Conservation (phyloP, 2,113 vertebrate species). For the Danio rerio region DNA sequence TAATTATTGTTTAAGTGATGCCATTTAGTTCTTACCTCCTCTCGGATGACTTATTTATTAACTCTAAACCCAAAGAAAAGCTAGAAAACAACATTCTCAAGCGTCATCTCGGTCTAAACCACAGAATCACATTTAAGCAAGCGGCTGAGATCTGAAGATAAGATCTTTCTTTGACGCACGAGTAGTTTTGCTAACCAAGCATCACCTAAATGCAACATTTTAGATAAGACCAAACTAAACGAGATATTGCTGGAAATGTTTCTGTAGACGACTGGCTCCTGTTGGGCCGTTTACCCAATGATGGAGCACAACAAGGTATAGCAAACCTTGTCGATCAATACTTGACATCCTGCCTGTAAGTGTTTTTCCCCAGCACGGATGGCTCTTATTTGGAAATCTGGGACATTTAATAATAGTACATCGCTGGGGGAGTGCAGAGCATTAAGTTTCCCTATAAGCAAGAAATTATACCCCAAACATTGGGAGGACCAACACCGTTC, state of each 20-base stretch:
- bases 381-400: conserved; percentile 60
- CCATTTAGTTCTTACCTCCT: conserved; percentile 65
- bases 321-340: conserved; percentile 55
- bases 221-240: background rate
- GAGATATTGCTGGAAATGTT: conserved; percentile 7
- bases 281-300: conserved; percentile 43
- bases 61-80: conserved; percentile 52
- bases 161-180: background rate
- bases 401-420: conserved; percentile 68
- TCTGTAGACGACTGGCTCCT: conserved; percentile 19
- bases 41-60: conserved; percentile 75
- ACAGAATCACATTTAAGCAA: background rate
- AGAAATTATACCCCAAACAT: conserved; percentile 19
- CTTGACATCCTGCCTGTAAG: conserved; percentile 58
- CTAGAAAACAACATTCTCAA: conserved; percentile 47
- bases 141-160: background rate
- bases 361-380: conserved; percentile 45
- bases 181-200: background rate
- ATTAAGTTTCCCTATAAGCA: conserved; percentile 55
- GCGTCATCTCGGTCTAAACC: conserved; percentile 12
- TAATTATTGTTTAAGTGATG: conserved; percentile 84
- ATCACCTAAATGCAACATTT: background rate
- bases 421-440: conserved; percentile 54
- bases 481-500: background rate
- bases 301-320: conserved; percentile 52